Percentiles rank a stretch among this genome's conserved stretches.
phyloP scores from a whole-genome alignment of 2,888 invertebrate genomes.

The Agriopis leucophaearia region DNA sequence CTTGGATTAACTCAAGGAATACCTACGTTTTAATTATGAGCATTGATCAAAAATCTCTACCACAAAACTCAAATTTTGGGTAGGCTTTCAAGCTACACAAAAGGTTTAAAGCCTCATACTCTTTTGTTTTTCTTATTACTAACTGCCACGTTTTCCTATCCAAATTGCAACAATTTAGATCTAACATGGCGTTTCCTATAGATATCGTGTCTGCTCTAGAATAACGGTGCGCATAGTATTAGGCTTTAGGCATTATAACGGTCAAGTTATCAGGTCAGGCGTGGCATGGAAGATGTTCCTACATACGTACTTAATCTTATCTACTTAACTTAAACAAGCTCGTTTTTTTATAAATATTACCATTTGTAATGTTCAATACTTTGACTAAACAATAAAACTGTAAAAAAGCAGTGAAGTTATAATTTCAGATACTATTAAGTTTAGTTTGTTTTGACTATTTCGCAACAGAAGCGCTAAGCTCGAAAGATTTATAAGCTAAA shows the following conservation, averaged over 20 bases:
- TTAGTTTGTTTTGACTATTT: not conserved
- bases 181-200: slow-evolving; percentile 45
- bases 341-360: not conserved
- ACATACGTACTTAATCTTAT: not conserved
- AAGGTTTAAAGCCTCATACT: not conserved
- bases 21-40: too few species aligned
- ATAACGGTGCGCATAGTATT: slow-evolving; percentile 40
- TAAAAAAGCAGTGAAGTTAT: too few species aligned
- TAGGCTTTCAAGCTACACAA: too few species aligned
- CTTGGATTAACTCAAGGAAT: too few species aligned
- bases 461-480: not conserved
- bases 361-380: too few species aligned
- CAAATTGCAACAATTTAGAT: slow-evolving; percentile 44
- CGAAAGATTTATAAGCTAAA: not conserved
- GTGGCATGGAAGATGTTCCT: slow-evolving; percentile 19
- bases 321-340: not conserved
- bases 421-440: too few species aligned
- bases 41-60: too few species aligned
- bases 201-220: slow-evolving; percentile 33
- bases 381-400: too few species aligned
- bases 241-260: slow-evolving; percentile 42
- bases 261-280: slow-evolving; percentile 41
- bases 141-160: slow-evolving; percentile 19
- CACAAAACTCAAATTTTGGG: too few species aligned
- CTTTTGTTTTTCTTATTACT: not conserved